A percentile compares a stretch with the other conserved stretches of the same genome.
phyloP scores from a whole-genome alignment of 2,113 vertebrate species.

The Corydoras sp. region DNA sequence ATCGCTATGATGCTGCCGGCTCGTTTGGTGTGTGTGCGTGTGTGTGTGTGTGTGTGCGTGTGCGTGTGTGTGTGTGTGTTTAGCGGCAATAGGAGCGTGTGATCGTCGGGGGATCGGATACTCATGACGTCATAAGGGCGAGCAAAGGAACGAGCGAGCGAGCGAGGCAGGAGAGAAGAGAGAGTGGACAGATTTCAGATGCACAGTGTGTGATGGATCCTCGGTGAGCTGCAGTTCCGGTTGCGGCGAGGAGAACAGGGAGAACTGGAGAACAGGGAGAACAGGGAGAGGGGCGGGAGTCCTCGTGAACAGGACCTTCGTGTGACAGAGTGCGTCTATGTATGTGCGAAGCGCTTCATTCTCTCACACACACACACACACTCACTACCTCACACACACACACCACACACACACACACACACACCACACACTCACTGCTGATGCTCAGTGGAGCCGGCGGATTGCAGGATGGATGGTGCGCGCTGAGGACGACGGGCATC shows the following conservation, averaged over 20 bases:
- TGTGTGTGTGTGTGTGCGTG: no score
- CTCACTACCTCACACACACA: not conserved
- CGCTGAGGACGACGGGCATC: conserved; percentile 38
- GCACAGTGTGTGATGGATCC: conserved; percentile 22
- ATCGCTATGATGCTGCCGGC: conserved; percentile 20
- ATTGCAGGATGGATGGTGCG: conserved; percentile 21
- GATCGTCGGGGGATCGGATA: conserved; percentile 16
- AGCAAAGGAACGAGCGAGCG: conserved; percentile 24
- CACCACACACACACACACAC: no score
- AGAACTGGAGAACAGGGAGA: conserved; percentile 37
- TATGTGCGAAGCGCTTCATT: conserved; percentile 20
- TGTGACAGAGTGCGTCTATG: conserved; percentile 27
- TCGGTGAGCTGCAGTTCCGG: conserved; percentile 31
- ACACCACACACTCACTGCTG: conserved; percentile 1
- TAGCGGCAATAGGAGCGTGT: conserved; percentile 5
- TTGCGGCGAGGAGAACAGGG: conserved; percentile 24
- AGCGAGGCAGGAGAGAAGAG: conserved; percentile 16
- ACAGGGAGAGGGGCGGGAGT: conserved; percentile 1
- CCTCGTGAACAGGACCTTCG: conserved; percentile 8
- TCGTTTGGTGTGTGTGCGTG: no score
- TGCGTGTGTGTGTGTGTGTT: not conserved
- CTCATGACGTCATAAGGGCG: not conserved
- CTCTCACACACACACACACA: not conserved
- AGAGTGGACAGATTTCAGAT: conserved; percentile 14
- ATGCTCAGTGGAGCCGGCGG: conserved; percentile 30